Conservation (phyloP, 2,113 vertebrate species). For the Rhinolophus ferrumequinum region DNA sequence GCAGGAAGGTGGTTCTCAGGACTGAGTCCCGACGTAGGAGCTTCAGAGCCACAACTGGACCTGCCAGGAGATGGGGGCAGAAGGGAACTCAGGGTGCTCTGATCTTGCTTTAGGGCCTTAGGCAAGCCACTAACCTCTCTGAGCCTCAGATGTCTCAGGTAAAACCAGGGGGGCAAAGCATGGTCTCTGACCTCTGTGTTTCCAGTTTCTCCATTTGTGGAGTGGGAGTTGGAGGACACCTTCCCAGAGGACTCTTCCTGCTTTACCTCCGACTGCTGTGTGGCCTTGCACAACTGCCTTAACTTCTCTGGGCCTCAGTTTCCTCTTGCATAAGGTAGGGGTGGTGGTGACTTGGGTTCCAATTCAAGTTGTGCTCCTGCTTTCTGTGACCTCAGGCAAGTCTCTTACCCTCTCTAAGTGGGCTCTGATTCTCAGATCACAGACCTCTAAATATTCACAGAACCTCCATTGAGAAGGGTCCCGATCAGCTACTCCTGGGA, state of each 20-base stretch:
- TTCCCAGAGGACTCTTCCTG: not conserved
- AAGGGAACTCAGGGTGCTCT: fast-evolving
- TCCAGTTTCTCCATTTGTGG: not conserved
- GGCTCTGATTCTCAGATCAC: not conserved
- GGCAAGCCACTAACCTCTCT: not conserved
- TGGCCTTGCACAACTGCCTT: not conserved
- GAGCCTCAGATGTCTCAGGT: not conserved
- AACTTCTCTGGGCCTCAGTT: not conserved
- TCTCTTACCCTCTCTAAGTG: not conserved
- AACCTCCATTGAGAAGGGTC: fast-evolving
- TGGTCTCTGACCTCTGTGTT: fast-evolving
- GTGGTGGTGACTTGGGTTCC: not conserved
- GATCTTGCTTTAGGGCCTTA: not conserved
- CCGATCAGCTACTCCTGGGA: not conserved
- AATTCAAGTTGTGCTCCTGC: no score
- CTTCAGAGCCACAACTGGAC: constrained; percentile 92
- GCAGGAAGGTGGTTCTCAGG: constrained; percentile 88
- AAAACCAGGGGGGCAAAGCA: not conserved
- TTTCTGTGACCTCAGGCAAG: not conserved
- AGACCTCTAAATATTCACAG: not conserved
- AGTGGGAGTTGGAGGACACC: not conserved
- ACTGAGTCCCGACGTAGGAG: constrained; percentile 89
- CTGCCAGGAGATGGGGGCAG: constrained; percentile 73
- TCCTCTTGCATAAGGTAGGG: not conserved
- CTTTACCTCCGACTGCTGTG: not conserved